A percentile compares a stretch with the other conserved stretches of the same genome.
These are phyloP conservation scores for Psylliodes chrysocephalus DNA, from an alignment of 2,888 invertebrate species.

Conservation along the genomic window DNA sequence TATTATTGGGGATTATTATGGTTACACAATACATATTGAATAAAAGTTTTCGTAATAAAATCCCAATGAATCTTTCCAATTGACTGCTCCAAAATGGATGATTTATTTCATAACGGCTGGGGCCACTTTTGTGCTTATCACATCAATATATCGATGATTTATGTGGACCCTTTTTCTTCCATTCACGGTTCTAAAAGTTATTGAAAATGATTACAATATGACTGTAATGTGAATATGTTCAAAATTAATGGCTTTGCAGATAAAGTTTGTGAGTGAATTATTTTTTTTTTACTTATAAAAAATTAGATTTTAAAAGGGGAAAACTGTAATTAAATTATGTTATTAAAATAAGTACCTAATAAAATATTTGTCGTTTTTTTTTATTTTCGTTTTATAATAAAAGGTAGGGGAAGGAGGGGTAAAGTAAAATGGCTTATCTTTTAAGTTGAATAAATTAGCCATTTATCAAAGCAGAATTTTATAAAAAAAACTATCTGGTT, in stretches of 20 bases:
- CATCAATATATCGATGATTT: constrained; percentile 10
- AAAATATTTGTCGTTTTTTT: too few relatives aligned
- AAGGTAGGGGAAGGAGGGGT: too few relatives aligned
- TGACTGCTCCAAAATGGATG: constrained; percentile 10
- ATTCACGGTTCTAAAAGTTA: not conserved
- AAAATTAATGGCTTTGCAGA: not conserved
- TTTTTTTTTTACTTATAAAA: too few relatives aligned
- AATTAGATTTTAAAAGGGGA: too few relatives aligned
- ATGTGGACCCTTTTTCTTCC: constrained; percentile 7
- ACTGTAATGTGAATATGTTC: not conserved
- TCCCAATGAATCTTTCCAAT: constrained; percentile 23
- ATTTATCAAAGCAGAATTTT: too few relatives aligned
- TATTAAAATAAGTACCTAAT: too few relatives aligned
- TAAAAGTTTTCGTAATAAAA: constrained; percentile 31
- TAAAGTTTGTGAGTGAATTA: not conserved
- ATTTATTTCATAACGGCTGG: constrained; percentile 21
- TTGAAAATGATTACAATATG: not conserved
- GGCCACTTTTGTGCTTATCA: constrained; percentile 9
- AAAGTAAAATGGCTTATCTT: too few relatives aligned
- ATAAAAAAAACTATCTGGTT: too few relatives aligned
- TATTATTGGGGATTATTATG: constrained; percentile 33
- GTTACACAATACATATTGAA: constrained; percentile 31
- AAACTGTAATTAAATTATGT: too few relatives aligned
- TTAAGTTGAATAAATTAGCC: too few relatives aligned
- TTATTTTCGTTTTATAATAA: too few relatives aligned